Evolutionary conservation across 2,113 vertebrate genomes (phyloP).

Genomic region (Capra hircus): DNA sequence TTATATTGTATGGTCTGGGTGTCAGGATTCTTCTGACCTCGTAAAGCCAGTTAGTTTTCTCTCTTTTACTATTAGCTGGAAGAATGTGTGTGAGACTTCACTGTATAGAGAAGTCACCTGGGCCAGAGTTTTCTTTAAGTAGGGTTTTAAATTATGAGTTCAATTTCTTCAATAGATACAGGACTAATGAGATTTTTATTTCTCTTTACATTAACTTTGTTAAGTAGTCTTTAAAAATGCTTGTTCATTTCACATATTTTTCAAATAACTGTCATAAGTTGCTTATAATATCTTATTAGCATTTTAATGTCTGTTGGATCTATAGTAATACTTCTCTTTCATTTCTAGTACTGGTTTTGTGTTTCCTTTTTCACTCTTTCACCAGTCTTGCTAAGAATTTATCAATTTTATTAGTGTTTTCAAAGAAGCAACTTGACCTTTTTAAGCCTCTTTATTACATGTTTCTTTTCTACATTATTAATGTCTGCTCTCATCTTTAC

Average conservation of each 20-base stretch:
- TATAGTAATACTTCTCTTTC: neutral
- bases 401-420: neutral
- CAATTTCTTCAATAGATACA: neutral
- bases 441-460: neutral
- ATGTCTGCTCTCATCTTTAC: neutral
- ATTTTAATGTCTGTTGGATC: neutral
- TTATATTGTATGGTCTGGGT: neutral
- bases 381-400: neutral
- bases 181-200: neutral
- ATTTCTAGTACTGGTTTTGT: neutral
- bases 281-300: neutral
- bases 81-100: neutral
- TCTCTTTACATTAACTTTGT: neutral
- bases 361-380: neutral
- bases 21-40: neutral
- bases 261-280: neutral
- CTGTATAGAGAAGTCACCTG: neutral
- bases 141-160: neutral
- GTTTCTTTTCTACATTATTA: neutral
- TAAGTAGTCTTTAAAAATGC: neutral
- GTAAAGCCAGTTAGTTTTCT: neutral
- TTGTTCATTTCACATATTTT: neutral
- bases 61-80: neutral
- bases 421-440: neutral
- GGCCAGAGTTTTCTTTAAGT: neutral